phyloP scores from a whole-genome alignment of 2,888 invertebrate species.

The Ochropleura leucogaster region DNA sequence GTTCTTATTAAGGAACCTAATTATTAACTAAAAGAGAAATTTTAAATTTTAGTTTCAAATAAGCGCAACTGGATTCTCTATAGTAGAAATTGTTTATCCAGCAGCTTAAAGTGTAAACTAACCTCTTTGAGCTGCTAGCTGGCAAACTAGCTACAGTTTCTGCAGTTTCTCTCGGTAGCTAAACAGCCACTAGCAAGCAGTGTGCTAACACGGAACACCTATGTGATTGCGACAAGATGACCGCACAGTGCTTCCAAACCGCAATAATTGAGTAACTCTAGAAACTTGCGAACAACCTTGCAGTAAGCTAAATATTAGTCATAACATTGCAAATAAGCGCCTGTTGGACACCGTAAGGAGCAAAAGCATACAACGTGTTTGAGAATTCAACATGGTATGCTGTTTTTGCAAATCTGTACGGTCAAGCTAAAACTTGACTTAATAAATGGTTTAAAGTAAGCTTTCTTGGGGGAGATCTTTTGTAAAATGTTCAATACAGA shows the following conservation, averaged over 20 bases:
- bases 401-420: not conserved
- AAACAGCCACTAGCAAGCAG: constrained; percentile 5
- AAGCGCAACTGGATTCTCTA: not conserved
- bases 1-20: not conserved
- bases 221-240: constrained; percentile 33
- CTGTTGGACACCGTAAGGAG: too few relatives aligned
- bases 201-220: constrained; percentile 31
- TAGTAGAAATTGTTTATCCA: not conserved
- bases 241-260: constrained; percentile 32
- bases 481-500: not conserved
- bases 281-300: not conserved
- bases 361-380: not conserved
- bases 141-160: constrained; percentile 20
- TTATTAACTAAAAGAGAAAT: not conserved
- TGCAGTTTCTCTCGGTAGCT: not conserved
- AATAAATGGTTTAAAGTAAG: not conserved
- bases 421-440: not conserved
- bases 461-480: not conserved
- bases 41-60: not conserved
- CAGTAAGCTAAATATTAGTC: constrained; percentile 22
- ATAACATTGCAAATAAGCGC: not conserved
- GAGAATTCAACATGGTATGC: not conserved
- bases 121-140: constrained; percentile 15
- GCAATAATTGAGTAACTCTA: constrained; percentile 25
- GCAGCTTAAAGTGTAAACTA: constrained; percentile 31